Evolutionary conservation across 1,140 invertebrate genomes (phyloP), one percentile per base, ranked within the genome.

Genomic region (Drosophila littoralis): DNA sequence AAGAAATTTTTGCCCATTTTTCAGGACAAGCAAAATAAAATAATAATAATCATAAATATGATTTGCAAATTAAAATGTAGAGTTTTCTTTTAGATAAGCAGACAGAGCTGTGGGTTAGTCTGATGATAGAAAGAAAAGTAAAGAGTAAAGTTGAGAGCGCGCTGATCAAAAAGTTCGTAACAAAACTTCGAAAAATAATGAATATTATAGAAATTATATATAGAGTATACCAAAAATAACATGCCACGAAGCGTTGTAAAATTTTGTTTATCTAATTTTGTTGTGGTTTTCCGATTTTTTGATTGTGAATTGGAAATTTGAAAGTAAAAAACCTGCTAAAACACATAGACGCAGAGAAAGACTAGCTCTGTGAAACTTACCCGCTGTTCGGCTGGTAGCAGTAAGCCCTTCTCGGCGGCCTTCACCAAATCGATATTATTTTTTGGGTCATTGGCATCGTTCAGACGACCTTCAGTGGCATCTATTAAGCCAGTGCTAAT

Each of bases 301-400:
- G 10, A 7, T 50, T 50, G 7, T 40, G 38, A 38, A 33, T 45
- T 43, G 15, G 38, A 59, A 84, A 82, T 73, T 72, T 70, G 54
- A 51, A 60, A 61, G 36, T 52, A 72, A 57, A 45, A 54, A 43
- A 46, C 46, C 63, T 55, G 51, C 50, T 55, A 38, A 67, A 13
- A 59, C 35, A 67, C n/a, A 59, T 36, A 48, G 28, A 45, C 58
- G 45, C 22, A 60, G 28, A 54, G 17, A 40, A n/a, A 40, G 22
- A 40, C 13, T 36, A 35, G 54, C 35, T 52, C 54, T 52, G 64
- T 64, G 13, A 42, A 81, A 96, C 97, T 98, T 95, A 98, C 97
- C 97, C 97, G 95, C 91, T 97, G 96, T 95, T 97, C 96, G 92
- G 97, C 97, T 91, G 97, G 95, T 93, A 98, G 94, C 77, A 98